Evolutionary conservation across 2,888 invertebrate species (phyloP).

Genomic region (Zeuzera pyrina): DNA sequence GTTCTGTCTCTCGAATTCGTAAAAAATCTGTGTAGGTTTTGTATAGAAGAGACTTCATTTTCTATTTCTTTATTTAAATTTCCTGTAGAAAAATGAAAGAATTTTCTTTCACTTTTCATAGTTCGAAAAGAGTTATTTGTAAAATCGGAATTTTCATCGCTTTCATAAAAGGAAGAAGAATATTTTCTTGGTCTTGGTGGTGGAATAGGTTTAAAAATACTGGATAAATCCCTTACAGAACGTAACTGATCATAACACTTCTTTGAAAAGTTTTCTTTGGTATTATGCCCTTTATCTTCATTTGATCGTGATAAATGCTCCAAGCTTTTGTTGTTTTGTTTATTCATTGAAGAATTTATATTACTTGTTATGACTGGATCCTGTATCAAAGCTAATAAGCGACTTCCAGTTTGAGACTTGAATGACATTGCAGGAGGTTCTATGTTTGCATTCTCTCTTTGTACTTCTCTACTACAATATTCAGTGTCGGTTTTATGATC

Average conservation of each 20-base stretch:
- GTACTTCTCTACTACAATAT: constrained; percentile 22
- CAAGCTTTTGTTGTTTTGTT: constrained; percentile 23
- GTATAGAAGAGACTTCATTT: constrained; percentile 58
- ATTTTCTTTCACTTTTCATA: constrained; percentile 48
- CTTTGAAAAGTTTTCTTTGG: constrained; percentile 17
- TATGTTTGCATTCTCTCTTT: constrained; percentile 16
- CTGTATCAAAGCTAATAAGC: constrained; percentile 76
- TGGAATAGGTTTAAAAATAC: constrained; percentile 45
- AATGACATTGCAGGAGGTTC: constrained; percentile 39
- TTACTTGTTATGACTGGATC: constrained; percentile 56
- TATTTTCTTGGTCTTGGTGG: constrained; percentile 53
- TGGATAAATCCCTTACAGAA: constrained; percentile 20
- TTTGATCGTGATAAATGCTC: constrained; percentile 24
- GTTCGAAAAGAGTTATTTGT: constrained; percentile 48
- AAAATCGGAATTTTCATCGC: constrained; percentile 58
- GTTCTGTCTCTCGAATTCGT: constrained; percentile 35
- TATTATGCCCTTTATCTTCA: constrained; percentile 12
- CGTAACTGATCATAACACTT: constrained; percentile 17
- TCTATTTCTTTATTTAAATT: constrained; percentile 62
- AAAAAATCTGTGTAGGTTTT: constrained; percentile 58
- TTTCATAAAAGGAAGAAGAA: constrained; percentile 52
- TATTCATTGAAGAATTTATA: constrained; percentile 31
- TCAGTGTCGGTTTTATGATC: constrained; percentile 76
- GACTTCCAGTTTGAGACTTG: constrained; percentile 70
- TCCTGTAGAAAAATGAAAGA: constrained; percentile 61